Base-by-base conservation (phyloP, 2,888 invertebrate genomes). In the Cephus pulcher region DNA sequence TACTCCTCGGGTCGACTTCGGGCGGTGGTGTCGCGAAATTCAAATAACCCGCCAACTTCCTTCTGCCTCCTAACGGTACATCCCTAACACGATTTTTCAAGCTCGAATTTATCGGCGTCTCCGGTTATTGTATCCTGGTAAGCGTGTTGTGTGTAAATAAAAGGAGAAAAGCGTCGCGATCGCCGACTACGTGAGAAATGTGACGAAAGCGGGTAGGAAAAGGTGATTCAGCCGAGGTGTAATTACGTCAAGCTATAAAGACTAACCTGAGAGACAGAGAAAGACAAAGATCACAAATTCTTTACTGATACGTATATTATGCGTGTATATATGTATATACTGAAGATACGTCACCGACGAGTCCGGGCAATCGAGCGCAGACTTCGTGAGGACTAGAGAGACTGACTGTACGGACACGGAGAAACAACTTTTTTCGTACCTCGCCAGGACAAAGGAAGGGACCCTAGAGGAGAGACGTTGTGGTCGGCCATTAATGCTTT, bases 391-490 rank as follows among this genome's bases (percentile, higher is more conserved):
- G 56, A 23, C 56, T 56, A 56, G 23, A 23, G 40, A 40, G 56
- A 56, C 56, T 56, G 56, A 56, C 56, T 56, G 56, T 56, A 56
- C 56, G 56, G 56, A 9, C 56, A 56, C 23, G 56, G 56, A 71
- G 33, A 71, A 71, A 71, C 71, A 34, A 34, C 33, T 71, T 71
- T 71, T 71, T 71, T 71, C 71, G 71, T 71, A 34, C 71, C 11
- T 34, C 15, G 71, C 71, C 33, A 71, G 71, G 34, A 71, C 71
- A 71, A 71, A 71, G 71, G 34, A 71, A 71, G 71, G 71, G 71
- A 71, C 32, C 12, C 12, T 23, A 33, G 34, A 32, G 71, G 71
- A 34, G 32, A 34, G 71, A 71, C 32, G 71, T 12, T 32, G 71
- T 0, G 71, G 34, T 71, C 33, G 71, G 71, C 33, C 33, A 71